phyloP scores from a whole-genome alignment of 2,888 invertebrate species.

The Teleiodes luculella region DNA sequence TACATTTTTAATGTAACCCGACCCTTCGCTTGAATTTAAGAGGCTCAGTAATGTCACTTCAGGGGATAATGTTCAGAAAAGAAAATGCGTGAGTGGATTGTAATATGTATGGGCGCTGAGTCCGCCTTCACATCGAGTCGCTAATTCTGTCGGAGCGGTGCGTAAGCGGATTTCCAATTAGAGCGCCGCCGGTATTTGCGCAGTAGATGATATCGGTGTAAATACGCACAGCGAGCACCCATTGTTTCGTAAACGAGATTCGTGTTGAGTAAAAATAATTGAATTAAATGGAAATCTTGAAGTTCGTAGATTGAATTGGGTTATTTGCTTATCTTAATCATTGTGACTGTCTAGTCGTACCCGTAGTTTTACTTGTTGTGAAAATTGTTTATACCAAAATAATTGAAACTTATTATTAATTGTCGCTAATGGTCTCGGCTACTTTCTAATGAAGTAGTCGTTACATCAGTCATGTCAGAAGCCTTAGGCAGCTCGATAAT shows the following conservation, averaged over 20 bases:
- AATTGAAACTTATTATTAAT: no score
- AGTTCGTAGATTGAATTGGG: no score
- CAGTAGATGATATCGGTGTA: conserved; percentile 7
- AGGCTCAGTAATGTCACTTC: conserved; percentile 25
- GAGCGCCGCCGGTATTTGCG: conserved; percentile 5
- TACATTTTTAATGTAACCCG: conserved; percentile 43
- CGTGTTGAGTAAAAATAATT: no score
- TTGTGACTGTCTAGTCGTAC: no score
- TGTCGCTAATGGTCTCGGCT: no score
- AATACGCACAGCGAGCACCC: neutral
- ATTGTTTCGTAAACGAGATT: neutral
- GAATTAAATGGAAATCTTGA: no score
- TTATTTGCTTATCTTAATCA: no score
- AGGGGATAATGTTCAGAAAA: conserved; percentile 27
- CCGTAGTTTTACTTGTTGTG: no score
- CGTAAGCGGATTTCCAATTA: conserved; percentile 20
- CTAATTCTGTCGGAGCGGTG: conserved; percentile 14
- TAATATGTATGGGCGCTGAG: conserved; percentile 22
- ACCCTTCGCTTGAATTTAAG: conserved; percentile 33
- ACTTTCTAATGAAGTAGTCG: no score
- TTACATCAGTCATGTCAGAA: no score
- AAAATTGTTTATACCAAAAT: no score
- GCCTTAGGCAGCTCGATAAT: no score
- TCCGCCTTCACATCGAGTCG: conserved; percentile 5
- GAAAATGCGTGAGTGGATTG: conserved; percentile 25